Conservation (phyloP, 1,140 invertebrate species). For the Lasioglossum albipes region DNA sequence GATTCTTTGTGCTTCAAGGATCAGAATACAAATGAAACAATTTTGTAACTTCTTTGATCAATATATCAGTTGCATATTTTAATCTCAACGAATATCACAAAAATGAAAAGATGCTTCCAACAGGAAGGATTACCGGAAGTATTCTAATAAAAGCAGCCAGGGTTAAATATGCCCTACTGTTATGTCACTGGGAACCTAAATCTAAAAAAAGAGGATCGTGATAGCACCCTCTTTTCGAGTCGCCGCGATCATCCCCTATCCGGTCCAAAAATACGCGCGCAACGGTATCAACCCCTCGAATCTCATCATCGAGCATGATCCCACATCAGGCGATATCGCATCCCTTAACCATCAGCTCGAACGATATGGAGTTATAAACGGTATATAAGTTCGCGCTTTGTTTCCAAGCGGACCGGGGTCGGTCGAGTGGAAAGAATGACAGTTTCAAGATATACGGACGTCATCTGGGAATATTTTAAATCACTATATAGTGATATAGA, state of each 20-base stretch:
- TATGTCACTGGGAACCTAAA: not conserved
- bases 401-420: not conserved
- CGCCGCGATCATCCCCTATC: not conserved
- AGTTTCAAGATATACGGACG: conserved; percentile 3
- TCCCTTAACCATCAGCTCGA: not conserved
- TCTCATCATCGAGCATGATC: conserved; percentile 14
- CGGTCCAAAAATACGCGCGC: not conserved
- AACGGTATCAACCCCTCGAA: not conserved
- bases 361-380: conserved; percentile 4
- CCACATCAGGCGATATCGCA: not conserved
- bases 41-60: too few species aligned
- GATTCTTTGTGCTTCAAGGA: too few species aligned
- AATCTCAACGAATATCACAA: too few species aligned
- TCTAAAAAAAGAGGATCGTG: not conserved
- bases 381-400: conserved; percentile 28
- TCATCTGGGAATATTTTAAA: conserved; percentile 57
- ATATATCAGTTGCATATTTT: too few species aligned
- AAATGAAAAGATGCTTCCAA: too few species aligned
- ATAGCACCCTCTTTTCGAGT: not conserved
- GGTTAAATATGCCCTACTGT: not conserved
- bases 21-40: too few species aligned
- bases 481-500: conserved; percentile 48
- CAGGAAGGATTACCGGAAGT: too few species aligned
- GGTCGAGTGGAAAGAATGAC: not conserved
- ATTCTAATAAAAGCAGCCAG: too few species aligned